These are phyloP conservation scores for Acrobasis consociella DNA, from an alignment of 2,888 invertebrate species.

Conservation along the genomic window DNA sequence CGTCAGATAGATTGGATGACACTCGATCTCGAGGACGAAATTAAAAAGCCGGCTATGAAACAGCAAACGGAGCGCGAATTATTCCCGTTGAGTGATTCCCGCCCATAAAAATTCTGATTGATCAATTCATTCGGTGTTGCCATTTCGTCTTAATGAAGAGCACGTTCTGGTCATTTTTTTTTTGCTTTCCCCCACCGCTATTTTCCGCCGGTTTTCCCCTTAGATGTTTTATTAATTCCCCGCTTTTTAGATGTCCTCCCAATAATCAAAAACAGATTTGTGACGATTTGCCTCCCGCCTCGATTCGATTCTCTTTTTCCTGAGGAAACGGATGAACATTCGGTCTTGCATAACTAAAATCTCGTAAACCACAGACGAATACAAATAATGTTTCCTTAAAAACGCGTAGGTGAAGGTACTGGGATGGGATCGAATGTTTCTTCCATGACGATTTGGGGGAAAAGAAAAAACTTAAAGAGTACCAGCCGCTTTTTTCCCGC, in stretches of 20 bases:
- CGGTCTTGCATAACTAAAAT: neutral
- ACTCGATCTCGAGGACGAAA: constrained; percentile 81
- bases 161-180: constrained; percentile 68
- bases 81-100: constrained; percentile 82
- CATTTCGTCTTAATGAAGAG: constrained; percentile 77
- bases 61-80: constrained; percentile 76
- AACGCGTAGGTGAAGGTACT: no score
- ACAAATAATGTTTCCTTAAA: no score
- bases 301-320: constrained; percentile 15
- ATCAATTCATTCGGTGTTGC: constrained; percentile 81
- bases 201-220: constrained; percentile 78
- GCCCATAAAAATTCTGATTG: constrained; percentile 82
- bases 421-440: no score
- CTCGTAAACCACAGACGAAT: no score
- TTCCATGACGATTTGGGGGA: no score
- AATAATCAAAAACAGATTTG: constrained; percentile 65
- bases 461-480: no score
- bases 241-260: constrained; percentile 46
- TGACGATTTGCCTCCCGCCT: constrained; percentile 32
- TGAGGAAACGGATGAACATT: neutral
- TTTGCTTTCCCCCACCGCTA: constrained; percentile 59
- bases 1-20: constrained; percentile 82
- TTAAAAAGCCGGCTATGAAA: constrained; percentile 81
- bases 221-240: constrained; percentile 79
- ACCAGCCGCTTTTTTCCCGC: no score